A percentile compares a stretch with the other conserved stretches of the same genome.
These are phyloP conservation scores for Drosophila anomelani DNA, from an alignment of 2,888 invertebrate genomes.

Conservation along the genomic window DNA sequence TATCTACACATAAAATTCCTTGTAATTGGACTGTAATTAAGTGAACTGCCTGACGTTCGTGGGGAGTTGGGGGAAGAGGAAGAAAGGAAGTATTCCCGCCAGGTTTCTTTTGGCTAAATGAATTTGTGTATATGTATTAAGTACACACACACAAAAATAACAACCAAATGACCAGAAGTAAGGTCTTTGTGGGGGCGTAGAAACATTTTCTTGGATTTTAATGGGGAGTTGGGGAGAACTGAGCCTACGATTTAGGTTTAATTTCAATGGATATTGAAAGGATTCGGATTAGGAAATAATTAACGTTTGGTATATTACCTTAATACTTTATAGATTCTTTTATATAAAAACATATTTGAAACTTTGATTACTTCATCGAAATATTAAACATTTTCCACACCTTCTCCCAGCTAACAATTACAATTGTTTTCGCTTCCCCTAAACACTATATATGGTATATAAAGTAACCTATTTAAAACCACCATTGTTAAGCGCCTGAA, in stretches of 20 bases:
- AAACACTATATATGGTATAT: not conserved
- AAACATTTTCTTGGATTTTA: not conserved
- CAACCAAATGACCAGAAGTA: slow-evolving; percentile 3
- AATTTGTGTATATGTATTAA: slow-evolving; percentile 24
- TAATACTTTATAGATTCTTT: too few relatives aligned
- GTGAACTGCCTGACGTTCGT: slow-evolving; percentile 45
- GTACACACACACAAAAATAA: slow-evolving; percentile 7
- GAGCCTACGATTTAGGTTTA: not conserved
- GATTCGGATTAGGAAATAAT: not conserved
- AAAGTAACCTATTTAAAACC: slow-evolving; percentile 29
- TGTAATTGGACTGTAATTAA: slow-evolving; percentile 75
- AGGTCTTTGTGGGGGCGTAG: not conserved
- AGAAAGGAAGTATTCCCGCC: slow-evolving; percentile 2
- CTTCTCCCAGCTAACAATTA: not conserved
- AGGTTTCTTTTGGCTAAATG: slow-evolving; percentile 18
- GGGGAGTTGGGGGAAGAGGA: not conserved
- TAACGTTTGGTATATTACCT: too few relatives aligned
- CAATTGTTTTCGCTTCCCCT: slow-evolving; percentile 7
- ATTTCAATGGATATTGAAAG: not conserved
- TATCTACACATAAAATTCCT: slow-evolving; percentile 59
- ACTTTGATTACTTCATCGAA: not conserved
- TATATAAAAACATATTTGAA: not conserved
- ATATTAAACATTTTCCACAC: slow-evolving; percentile 1
- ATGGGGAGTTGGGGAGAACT: not conserved
- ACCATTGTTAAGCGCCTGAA: slow-evolving; percentile 24